These are phyloP conservation scores for Gadopsis marmoratus DNA, from an alignment of 2,797 vertebrate species.

Conservation along the genomic window DNA sequence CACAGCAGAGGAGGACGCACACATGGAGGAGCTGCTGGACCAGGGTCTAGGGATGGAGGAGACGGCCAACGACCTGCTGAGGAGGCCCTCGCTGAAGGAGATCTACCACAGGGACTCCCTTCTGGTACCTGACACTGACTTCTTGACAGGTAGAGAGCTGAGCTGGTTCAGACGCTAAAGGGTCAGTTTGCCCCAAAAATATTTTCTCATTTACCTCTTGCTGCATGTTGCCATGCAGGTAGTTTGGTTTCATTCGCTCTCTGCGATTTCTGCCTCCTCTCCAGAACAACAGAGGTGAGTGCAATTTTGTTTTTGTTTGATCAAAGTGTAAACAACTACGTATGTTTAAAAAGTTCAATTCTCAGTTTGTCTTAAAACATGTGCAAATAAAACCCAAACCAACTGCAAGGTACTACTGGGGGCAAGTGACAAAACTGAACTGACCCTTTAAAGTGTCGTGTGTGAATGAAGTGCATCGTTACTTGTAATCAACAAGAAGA, in stretches of 20 bases:
- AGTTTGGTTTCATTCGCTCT: neutral
- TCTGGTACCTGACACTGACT: constrained; percentile 82
- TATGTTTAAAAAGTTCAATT: neutral
- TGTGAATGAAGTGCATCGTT: neutral
- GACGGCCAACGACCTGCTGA: constrained; percentile 52
- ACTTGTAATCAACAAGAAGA: neutral
- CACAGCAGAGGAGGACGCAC: constrained; percentile 41
- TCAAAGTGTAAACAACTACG: neutral
- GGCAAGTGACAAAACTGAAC: neutral
- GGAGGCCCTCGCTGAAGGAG: constrained; percentile 72
- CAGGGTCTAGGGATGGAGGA: constrained; percentile 78
- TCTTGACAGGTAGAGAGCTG: constrained; percentile 79
- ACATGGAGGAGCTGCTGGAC: constrained; percentile 76
- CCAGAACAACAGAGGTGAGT: neutral
- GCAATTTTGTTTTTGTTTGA: neutral
- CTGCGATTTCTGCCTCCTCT: neutral
- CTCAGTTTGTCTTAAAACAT: neutral
- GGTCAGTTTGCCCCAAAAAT: neutral
- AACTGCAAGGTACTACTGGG: neutral
- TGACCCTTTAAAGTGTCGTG: neutral
- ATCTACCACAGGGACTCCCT: constrained; percentile 76
- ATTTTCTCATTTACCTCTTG: neutral
- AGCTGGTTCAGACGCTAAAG: neutral
- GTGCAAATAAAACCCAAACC: neutral
- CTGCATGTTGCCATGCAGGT: neutral